Percentiles rank a stretch among this genome's conserved stretches.
Evolutionary conservation across 2,888 invertebrate species (phyloP).

Genomic region (Eupithecia tripunctaria): DNA sequence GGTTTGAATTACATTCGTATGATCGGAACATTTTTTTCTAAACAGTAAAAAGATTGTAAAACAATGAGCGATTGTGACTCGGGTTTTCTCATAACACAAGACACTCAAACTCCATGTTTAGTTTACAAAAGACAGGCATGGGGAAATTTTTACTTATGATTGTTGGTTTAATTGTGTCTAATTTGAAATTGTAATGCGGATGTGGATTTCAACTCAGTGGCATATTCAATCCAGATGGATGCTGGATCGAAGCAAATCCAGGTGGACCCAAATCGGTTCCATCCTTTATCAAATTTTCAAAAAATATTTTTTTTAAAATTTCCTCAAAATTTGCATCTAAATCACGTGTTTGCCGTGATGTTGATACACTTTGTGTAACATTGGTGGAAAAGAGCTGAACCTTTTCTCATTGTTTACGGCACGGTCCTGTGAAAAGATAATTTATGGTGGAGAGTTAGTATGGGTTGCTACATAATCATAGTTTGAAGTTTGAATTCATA

Average conservation of each 20-base stretch:
- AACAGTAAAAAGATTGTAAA: slow-evolving; percentile 41
- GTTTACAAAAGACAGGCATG: slow-evolving; percentile 39
- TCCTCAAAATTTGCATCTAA: no score
- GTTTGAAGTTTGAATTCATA: not conserved
- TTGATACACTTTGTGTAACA: no score
- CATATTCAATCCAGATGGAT: no score
- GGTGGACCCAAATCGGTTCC: no score
- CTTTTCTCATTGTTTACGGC: no score
- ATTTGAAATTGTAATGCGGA: slow-evolving; percentile 32
- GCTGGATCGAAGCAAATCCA: no score
- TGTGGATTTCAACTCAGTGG: not conserved
- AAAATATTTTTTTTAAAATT: no score
- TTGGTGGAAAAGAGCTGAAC: no score
- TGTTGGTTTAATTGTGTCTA: slow-evolving; percentile 35
- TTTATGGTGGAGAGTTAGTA: no score
- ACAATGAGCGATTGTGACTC: slow-evolving; percentile 54
- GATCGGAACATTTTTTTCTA: slow-evolving; percentile 22
- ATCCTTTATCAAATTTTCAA: no score
- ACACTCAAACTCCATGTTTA: slow-evolving; percentile 50
- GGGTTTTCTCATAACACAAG: slow-evolving; percentile 50
- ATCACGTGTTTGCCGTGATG: no score
- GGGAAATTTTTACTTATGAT: slow-evolving; percentile 42
- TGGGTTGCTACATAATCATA: slow-evolving; percentile 11
- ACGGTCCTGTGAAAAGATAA: no score
- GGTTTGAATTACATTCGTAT: slow-evolving; percentile 16